phyloP scores from a whole-genome alignment of 1,140 invertebrate species.

The Thaumatotibia leucotreta region DNA sequence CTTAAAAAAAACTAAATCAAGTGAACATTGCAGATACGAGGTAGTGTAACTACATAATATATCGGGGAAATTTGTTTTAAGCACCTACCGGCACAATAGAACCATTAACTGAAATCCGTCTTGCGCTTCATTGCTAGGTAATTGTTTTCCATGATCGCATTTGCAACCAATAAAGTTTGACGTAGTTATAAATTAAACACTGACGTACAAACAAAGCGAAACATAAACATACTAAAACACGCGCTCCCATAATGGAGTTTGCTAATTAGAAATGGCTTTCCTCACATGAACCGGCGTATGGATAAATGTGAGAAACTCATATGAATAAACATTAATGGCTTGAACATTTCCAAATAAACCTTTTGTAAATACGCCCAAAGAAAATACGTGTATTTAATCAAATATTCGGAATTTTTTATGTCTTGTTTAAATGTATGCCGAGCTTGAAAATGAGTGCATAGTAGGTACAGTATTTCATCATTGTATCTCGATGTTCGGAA shows the following conservation, averaged over 20 bases:
- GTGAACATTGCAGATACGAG: too few relatives aligned
- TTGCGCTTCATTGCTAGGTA: too few relatives aligned
- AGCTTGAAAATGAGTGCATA: not conserved
- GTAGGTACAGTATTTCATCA: not conserved
- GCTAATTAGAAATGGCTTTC: conserved; percentile 12
- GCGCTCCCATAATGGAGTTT: conserved; percentile 9
- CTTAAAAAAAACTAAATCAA: too few relatives aligned
- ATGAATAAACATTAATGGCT: conserved; percentile 12
- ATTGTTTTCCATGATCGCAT: too few relatives aligned
- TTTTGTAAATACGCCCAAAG: not conserved
- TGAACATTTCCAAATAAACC: not conserved
- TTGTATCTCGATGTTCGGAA: too few relatives aligned
- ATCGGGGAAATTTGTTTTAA: too few relatives aligned
- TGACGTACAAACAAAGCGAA: not conserved
- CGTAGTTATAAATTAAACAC: conserved; percentile 1
- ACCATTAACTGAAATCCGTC: too few relatives aligned
- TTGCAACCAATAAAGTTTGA: not conserved
- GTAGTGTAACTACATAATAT: too few relatives aligned
- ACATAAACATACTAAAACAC: not conserved
- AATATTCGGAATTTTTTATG: not conserved
- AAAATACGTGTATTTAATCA: not conserved
- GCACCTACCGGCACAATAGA: too few relatives aligned
- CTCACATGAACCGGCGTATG: not conserved
- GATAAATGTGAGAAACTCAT: conserved; percentile 2
- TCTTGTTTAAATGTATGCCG: not conserved